These are phyloP conservation scores for Ianthella basta DNA, from an alignment of 37 sponge, comb jelly and placozoan genomes.

Conservation along the genomic window DNA sequence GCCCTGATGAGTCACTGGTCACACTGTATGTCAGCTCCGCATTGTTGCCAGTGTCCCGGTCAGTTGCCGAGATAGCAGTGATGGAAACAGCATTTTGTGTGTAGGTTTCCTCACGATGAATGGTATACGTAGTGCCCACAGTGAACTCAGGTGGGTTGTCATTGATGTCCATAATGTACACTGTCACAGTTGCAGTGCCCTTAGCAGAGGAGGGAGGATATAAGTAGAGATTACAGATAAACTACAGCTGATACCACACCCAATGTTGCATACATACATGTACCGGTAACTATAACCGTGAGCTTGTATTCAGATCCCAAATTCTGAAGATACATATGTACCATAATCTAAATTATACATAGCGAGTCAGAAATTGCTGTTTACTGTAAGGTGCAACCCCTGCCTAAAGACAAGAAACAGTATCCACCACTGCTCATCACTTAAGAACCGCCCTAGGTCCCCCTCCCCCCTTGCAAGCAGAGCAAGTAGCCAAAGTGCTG, in stretches of 20 bases:
- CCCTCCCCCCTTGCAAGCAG: no score
- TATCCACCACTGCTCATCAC: no score
- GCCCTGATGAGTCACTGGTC: not conserved
- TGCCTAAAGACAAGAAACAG: no score
- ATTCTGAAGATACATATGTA: no score
- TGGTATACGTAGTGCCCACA: not conserved
- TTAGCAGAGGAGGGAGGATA: not conserved
- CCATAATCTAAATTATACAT: no score
- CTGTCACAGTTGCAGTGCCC: constrained; percentile 21
- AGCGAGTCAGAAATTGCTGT: no score
- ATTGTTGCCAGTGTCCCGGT: not conserved
- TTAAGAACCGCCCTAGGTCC: no score
- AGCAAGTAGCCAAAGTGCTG: no score
- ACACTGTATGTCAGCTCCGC: not conserved
- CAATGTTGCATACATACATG: not conserved
- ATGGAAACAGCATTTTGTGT: not conserved
- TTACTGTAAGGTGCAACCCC: no score
- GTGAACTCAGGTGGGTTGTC: constrained; percentile 3
- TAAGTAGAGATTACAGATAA: no score
- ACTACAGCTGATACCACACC: no score
- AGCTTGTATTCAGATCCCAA: not conserved
- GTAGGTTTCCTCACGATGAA: not conserved
- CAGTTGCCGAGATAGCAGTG: constrained; percentile 13
- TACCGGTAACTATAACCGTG: not conserved
- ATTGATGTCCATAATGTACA: not conserved